Evolutionary conservation across 1,140 invertebrate genomes (phyloP).

Genomic region (Lysiphlebus fabarum): DNA sequence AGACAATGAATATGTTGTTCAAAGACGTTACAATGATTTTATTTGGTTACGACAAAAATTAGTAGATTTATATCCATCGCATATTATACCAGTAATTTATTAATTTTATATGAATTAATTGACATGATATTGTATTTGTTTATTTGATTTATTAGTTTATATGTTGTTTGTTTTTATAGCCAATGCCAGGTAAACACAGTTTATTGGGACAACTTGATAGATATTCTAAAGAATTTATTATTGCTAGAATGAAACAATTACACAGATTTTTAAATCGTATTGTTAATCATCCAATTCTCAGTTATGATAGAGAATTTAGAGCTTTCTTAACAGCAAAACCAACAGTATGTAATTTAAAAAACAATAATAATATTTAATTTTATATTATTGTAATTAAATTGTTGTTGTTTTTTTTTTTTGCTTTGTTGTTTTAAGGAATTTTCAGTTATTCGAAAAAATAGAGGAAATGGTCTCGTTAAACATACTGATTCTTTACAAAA

Average conservation of each 20-base stretch:
- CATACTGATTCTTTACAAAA: constrained; percentile 63
- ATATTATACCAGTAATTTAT: constrained; percentile 65
- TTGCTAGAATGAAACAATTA: constrained; percentile 67
- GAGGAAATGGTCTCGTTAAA: constrained; percentile 58
- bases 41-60: constrained; percentile 69
- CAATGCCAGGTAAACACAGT: constrained; percentile 72
- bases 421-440: constrained; percentile 66
- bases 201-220: constrained; percentile 69
- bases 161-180: constrained; percentile 59
- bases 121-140: too few relatives aligned
- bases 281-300: constrained; percentile 69
- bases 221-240: constrained; percentile 73
- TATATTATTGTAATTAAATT: too few relatives aligned
- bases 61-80: constrained; percentile 65
- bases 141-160: constrained; percentile 20
- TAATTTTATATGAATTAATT: neutral
- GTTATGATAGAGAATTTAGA: constrained; percentile 66
- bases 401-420: neutral
- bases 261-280: constrained; percentile 67
- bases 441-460: constrained; percentile 62
- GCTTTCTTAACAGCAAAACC: constrained; percentile 69
- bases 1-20: constrained; percentile 66
- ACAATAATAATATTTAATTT: neutral
- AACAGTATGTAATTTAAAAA: constrained; percentile 52
- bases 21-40: constrained; percentile 75